Evolutionary conservation across 2,797 vertebrate species (phyloP), one percentile per base, ranked within the genome.

Genomic region (Somateria mollissima): DNA sequence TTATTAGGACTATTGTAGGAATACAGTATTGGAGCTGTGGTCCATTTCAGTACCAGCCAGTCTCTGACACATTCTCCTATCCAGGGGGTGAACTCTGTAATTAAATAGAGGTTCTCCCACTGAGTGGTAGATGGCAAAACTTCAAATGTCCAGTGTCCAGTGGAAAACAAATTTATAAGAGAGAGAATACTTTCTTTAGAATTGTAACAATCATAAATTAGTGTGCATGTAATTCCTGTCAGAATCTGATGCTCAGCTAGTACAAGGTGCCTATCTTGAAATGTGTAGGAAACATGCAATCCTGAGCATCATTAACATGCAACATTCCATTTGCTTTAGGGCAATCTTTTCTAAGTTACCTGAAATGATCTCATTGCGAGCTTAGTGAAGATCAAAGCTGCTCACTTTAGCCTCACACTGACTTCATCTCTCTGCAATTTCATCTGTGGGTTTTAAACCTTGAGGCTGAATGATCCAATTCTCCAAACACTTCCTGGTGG

Each of bases 341-440:
- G 75, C 75, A 88, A 24, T 21, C 51, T 6, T 47, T 67, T 54
- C 65, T 16, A 14, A 66, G 74, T 70, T 71, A 86, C 81, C 65
- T 58, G 90, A 54, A 69, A 77, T 28, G 65, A 90, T 66, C 85
- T 79, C 51, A 36, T 5, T 75, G 78, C 1, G 3, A 77, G 37
- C 54, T 51, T 45, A 56, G 75, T 24, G 65, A 53, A 93, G 82
- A 94, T 91, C 82, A 83, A 54, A 92, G 70, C 89, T 75, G 8
- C 11, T 89, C 53, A 1, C 49, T 56, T 25, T 11, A 75, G 79
- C 72, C 89, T 75, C 9, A 8, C 24, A 7, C 61, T 82, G 76
- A 83, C 51, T 88, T 69, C 54, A 64, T 17, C 77, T 57, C 67
- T 3, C 67, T 13, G 66, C 58, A 58, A 72, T 91, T 61, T 74